Base-by-base conservation (phyloP, 2,888 invertebrate species). In the Drosophila birchii region DNA sequence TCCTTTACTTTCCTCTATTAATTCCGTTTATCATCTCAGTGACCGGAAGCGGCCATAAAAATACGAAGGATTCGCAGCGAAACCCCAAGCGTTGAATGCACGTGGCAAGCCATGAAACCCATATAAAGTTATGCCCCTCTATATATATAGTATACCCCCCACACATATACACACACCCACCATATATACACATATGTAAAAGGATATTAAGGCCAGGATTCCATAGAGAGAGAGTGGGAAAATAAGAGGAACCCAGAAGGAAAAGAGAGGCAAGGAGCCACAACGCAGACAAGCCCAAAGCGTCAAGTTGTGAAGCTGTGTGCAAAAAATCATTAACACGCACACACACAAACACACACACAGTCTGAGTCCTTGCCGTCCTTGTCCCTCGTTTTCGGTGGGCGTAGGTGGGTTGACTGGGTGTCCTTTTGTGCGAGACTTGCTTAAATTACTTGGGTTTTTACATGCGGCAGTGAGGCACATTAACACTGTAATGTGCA, bases 401-500 rank as follows among this genome's bases (percentile, higher is more conserved):
- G 39, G 34, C 32, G 70, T 39, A 29, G 16, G 26, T 26, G 43
- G 36, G 56, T 49, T 41, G 23, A 16, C 53, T 60, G 55, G 32
- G 44, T 60, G 49, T 66, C 75, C 67, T 66, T 69, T 51, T 56
- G 71, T 75, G 51, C 79, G 78, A 62, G 78, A 72, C 61, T 73
- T 78, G 74, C 76, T 85, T 78, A 90, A 87, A 87, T 87, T 90
- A 79, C 80, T 85, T 82, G 86, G 82, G 74, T 88, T 89, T 91
- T 86, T 90, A 87, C 86, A 80, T 91, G 91, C 81, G 90, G 90
- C 83, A 90, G 90, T 91, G 90, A 90, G 89, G 84, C 90, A 91
- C 90, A 90, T 90, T 90, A 90, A 91, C 90, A 91, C 90, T 86
- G 90, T 91, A 91, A 91, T 91, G 92, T 91, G 91, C 90, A 91